Conservation (phyloP, 2,888 invertebrate genomes). For the Eilema caniola region DNA sequence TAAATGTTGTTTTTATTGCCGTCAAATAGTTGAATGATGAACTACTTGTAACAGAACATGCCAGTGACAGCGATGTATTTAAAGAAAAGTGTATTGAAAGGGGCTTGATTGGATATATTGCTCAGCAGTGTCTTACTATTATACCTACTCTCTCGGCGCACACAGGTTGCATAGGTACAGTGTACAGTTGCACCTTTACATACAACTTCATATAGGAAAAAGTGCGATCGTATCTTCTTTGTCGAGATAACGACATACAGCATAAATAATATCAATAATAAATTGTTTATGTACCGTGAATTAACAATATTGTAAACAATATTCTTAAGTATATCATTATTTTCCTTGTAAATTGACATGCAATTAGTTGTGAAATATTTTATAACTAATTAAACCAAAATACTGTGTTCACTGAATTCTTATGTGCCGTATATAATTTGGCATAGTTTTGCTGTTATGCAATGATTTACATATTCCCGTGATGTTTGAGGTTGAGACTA, state of each 20-base stretch:
- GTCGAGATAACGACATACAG: no score
- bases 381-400: neutral
- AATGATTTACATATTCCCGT: slow-evolving; percentile 50
- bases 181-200: no score
- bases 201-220: no score
- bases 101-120: neutral
- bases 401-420: slow-evolving; percentile 14
- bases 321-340: neutral
- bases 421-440: slow-evolving; percentile 20
- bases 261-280: neutral
- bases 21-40: slow-evolving; percentile 14
- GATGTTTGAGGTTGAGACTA: slow-evolving; percentile 36
- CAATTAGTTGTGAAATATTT: neutral
- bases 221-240: no score
- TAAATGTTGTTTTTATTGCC: slow-evolving; percentile 39
- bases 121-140: neutral
- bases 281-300: neutral
- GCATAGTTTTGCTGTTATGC: slow-evolving; percentile 39
- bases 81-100: slow-evolving; percentile 27
- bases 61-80: slow-evolving; percentile 13
- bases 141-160: neutral
- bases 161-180: no score
- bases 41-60: slow-evolving; percentile 27
- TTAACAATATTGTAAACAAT: neutral
- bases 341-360: neutral